These are phyloP conservation scores for Sinella curviseta DNA, from an alignment of 1,140 invertebrate genomes.

Conservation along the genomic window DNA sequence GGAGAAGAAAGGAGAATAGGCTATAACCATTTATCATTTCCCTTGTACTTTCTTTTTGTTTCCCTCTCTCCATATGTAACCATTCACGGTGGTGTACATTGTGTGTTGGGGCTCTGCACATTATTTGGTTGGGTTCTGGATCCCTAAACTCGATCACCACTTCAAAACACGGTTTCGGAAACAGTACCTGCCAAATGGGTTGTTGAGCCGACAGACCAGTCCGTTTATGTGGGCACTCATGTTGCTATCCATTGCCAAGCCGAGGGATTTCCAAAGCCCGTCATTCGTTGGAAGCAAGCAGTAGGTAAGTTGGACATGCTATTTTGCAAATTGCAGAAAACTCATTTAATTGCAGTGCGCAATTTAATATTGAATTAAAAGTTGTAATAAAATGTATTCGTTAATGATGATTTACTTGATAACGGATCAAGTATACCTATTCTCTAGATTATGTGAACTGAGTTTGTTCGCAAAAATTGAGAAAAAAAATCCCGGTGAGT, in stretches of 20 bases:
- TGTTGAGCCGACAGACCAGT: conserved; percentile 59
- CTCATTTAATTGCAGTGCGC: not conserved
- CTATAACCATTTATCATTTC: conserved; percentile 21
- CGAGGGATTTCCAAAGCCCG: conserved; percentile 57
- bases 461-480: no score
- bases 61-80: not conserved
- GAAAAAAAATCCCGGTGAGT: no score
- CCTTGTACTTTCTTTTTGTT: not conserved
- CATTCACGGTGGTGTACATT: not conserved
- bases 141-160: not conserved
- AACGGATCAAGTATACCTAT: no score
- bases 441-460: no score
- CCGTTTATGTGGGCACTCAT: conserved; percentile 56
- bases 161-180: not conserved
- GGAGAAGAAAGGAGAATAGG: not conserved
- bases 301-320: conserved; percentile 47
- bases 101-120: no score
- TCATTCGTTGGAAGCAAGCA: conserved; percentile 58
- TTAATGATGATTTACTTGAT: no score
- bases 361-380: no score
- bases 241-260: conserved; percentile 58
- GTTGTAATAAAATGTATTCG: no score
- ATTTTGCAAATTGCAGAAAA: no score
- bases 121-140: not conserved
- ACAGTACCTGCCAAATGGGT: conserved; percentile 56